These are phyloP conservation scores for Archivesica marissinica DNA, from an alignment of 1,140 invertebrate genomes.

Conservation along the genomic window DNA sequence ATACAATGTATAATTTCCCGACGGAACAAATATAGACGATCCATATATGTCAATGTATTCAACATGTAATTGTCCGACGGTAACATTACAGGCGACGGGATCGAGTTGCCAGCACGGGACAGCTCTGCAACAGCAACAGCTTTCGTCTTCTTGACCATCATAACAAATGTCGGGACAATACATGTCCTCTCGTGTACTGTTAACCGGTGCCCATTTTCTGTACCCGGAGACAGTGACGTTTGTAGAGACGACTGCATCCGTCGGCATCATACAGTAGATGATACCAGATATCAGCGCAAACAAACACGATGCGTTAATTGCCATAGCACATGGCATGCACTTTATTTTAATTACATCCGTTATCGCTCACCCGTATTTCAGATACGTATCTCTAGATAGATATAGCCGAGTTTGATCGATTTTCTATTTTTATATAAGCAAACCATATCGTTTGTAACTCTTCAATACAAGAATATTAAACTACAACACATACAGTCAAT, in stretches of 20 bases:
- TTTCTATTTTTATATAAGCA: too few relatives aligned
- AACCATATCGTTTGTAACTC: too few relatives aligned
- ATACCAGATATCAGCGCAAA: too few relatives aligned
- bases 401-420: too few relatives aligned
- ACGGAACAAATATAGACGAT: neutral
- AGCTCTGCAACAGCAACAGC: conserved; percentile 21
- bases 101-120: conserved; percentile 8
- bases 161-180: conserved; percentile 36
- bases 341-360: too few relatives aligned
- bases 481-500: too few relatives aligned
- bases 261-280: neutral
- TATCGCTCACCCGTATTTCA: too few relatives aligned
- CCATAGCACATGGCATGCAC: too few relatives aligned
- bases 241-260: neutral
- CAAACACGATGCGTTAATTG: too few relatives aligned
- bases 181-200: neutral
- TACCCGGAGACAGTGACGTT: neutral
- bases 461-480: too few relatives aligned
- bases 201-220: neutral
- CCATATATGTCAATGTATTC: conserved; percentile 31
- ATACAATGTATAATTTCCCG: neutral
- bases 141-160: neutral
- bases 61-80: neutral
- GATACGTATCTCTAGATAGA: too few relatives aligned
- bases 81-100: neutral